Conservation (phyloP, 1,140 invertebrate genomes). For the Brachionus koreanus region DNA sequence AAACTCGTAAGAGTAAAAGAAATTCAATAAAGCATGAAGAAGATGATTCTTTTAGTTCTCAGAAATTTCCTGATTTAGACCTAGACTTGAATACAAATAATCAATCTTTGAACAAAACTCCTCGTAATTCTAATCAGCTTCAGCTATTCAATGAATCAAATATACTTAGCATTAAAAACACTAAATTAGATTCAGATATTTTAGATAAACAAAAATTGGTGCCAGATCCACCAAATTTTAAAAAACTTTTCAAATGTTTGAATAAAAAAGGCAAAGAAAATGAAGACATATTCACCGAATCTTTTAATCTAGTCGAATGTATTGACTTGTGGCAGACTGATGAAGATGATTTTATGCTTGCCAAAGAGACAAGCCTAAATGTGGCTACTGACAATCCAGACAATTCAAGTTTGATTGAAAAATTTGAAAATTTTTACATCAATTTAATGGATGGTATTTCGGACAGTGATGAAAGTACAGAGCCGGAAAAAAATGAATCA, state of each 20-base stretch:
- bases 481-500: not conserved
- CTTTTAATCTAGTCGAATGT: not conserved
- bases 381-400: not conserved
- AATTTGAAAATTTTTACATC: slow-evolving; percentile 5
- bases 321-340: slow-evolving; percentile 9
- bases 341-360: not conserved
- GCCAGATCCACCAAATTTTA: slow-evolving; percentile 13
- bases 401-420: not conserved
- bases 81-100: not conserved
- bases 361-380: not conserved
- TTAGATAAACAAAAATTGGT: slow-evolving; percentile 10
- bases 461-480: not conserved
- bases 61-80: not conserved
- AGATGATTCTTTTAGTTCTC: not conserved
- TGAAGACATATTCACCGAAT: not conserved
- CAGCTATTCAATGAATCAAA: slow-evolving; percentile 13
- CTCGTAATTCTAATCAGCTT: not conserved
- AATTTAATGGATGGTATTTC: slow-evolving; percentile 4
- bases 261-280: slow-evolving; percentile 24
- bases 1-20: not conserved
- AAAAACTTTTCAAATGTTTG: slow-evolving; percentile 30
- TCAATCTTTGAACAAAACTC: not conserved
- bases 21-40: not conserved
- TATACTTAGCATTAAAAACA: not conserved
- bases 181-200: slow-evolving; percentile 1